Percentiles rank a stretch among this genome's conserved stretches.
Evolutionary conservation across 2,113 vertebrate genomes (phyloP).

Genomic region (Melanerpes formicivorus): DNA sequence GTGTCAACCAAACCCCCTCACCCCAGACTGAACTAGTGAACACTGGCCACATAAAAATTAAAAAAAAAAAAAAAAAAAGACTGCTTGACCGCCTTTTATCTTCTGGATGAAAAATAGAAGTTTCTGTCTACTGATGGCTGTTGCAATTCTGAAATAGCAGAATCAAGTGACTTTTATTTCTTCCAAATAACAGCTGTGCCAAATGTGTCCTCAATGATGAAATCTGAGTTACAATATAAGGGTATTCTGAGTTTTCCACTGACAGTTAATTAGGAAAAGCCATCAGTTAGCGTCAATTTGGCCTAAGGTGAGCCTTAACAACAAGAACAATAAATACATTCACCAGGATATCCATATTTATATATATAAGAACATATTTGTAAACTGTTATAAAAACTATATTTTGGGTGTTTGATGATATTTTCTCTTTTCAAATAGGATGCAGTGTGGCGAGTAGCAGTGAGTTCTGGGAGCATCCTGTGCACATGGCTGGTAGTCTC

Average conservation of each 20-base stretch:
- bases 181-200: not conserved
- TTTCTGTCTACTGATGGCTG: not conserved
- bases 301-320: not conserved
- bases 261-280: not conserved
- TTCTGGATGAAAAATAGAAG: not conserved
- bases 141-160: not conserved
- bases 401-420: not conserved
- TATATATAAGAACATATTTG: not conserved
- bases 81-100: conserved; percentile 44
- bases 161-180: not conserved
- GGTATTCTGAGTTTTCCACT: not conserved
- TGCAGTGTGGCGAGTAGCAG: no score
- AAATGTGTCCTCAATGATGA: not conserved
- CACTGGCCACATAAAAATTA: not conserved
- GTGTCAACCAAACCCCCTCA: conserved; percentile 34
- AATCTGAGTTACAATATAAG: not conserved
- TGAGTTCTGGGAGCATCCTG: not conserved
- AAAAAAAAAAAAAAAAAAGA: not conserved
- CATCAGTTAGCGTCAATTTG: not conserved
- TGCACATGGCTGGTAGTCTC: not conserved
- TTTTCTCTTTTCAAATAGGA: not conserved
- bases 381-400: not conserved
- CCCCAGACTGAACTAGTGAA: not conserved
- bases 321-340: not conserved
- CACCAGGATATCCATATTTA: not conserved